A percentile compares a stretch with the other conserved stretches of the same genome.
phyloP scores from a whole-genome alignment of 2,888 invertebrate genomes.

The Agonopterix alstromeriana region DNA sequence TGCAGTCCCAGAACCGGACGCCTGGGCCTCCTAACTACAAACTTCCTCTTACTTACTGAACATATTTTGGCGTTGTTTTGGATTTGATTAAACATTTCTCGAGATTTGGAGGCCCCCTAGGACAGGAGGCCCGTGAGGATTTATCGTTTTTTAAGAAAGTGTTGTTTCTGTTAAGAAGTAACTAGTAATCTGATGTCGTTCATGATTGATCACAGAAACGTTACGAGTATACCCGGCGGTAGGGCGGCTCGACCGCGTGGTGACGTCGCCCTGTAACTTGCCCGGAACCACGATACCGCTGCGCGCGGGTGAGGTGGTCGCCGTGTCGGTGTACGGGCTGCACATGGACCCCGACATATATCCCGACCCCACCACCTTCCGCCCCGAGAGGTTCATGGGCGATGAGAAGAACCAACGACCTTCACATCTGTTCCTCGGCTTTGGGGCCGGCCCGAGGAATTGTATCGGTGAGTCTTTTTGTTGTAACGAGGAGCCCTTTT shows the following conservation, averaged over 20 bases:
- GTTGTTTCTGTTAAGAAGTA: no score
- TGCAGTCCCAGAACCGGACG: no score
- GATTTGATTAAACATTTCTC: no score
- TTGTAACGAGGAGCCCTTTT: no score
- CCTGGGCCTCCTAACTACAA: no score
- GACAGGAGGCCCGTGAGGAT: no score
- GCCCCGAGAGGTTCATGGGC: slow-evolving; percentile 72
- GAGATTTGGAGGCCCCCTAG: no score
- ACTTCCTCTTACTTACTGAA: no score
- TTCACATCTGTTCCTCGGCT: slow-evolving; percentile 68
- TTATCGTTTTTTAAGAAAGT: no score
- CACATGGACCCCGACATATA: slow-evolving; percentile 75
- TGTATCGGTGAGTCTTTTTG: slow-evolving; percentile 56
- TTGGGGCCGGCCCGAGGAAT: slow-evolving; percentile 72
- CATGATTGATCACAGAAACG: slow-evolving; percentile 75
- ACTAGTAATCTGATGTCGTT: no score
- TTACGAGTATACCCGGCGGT: slow-evolving; percentile 77
- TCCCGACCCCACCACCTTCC: slow-evolving; percentile 71
- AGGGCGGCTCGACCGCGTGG: slow-evolving; percentile 67
- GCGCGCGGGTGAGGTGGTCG: slow-evolving; percentile 58
- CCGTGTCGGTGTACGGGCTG: slow-evolving; percentile 63
- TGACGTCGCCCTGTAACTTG: slow-evolving; percentile 71
- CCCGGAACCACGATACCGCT: slow-evolving; percentile 61
- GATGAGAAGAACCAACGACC: slow-evolving; percentile 69
- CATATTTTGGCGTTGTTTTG: no score